These are phyloP conservation scores for Cephus sareptanus DNA, from an alignment of 2,888 invertebrate genomes.

Conservation along the genomic window DNA sequence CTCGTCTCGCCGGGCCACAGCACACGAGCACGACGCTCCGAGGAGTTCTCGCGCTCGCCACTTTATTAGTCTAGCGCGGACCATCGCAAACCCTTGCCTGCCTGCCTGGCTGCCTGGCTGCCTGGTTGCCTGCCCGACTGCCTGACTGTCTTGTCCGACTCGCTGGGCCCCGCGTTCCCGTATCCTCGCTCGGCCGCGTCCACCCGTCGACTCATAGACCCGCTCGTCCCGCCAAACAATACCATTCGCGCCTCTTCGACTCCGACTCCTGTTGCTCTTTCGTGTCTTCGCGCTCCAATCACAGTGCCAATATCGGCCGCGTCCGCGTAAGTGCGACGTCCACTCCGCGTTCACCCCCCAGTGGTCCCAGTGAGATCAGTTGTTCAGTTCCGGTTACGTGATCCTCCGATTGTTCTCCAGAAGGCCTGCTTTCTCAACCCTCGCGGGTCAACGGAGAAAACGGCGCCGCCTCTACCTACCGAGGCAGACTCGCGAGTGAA, in stretches of 20 bases:
- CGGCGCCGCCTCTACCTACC: neutral
- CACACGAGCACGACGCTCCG: constrained; percentile 32
- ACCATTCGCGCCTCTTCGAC: constrained; percentile 9
- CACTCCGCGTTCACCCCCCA: neutral
- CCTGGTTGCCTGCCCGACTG: constrained; percentile 35
- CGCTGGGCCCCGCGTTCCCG: constrained; percentile 10
- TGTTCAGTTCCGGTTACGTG: neutral
- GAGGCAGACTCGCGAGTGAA: neutral
- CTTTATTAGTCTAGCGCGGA: constrained; percentile 64
- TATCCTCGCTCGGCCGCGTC: constrained; percentile 5
- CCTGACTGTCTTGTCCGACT: constrained; percentile 25
- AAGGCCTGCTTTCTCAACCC: neutral
- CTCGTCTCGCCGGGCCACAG: constrained; percentile 41
- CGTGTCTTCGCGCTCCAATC: neutral
- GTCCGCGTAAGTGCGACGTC: neutral
- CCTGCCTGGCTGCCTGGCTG: constrained; percentile 33
- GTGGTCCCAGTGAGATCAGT: neutral
- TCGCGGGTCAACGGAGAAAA: neutral
- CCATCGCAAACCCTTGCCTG: constrained; percentile 61
- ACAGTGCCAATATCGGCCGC: neutral
- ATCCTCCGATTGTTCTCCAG: neutral
- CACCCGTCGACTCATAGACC: constrained; percentile 1
- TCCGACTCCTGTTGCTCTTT: constrained; percentile 16
- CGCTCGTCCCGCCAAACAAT: constrained; percentile 10
- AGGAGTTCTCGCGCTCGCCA: constrained; percentile 59